A percentile compares a stretch with the other conserved stretches of the same genome.
These are phyloP conservation scores for Tachysurus fulvidraco DNA, from an alignment of 2,113 vertebrate genomes.

Conservation along the genomic window DNA sequence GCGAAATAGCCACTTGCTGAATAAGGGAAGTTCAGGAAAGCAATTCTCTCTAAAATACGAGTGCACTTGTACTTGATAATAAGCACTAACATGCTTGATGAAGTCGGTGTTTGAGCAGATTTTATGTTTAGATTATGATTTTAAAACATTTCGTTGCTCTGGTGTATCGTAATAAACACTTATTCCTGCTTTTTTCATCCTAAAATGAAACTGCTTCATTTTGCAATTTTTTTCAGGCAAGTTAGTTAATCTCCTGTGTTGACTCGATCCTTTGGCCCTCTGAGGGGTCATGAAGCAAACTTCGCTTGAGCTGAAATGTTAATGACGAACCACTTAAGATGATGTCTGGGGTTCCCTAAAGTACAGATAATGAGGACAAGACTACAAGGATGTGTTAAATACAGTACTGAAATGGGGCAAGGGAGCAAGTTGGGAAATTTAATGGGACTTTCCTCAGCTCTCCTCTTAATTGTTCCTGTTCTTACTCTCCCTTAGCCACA, in stretches of 20 bases:
- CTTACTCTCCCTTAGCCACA: not conserved
- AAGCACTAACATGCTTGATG: not conserved
- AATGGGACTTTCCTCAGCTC: not conserved
- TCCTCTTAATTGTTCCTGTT: not conserved
- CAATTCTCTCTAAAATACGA: not conserved
- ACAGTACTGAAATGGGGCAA: not conserved
- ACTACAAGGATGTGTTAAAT: not conserved
- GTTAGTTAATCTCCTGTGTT: not conserved
- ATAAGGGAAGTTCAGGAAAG: not conserved
- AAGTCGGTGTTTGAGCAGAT: not conserved
- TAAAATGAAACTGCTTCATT: not conserved
- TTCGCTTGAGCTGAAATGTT: not conserved
- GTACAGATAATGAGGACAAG: not conserved
- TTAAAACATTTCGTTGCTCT: not conserved
- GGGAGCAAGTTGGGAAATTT: not conserved
- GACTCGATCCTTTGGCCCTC: not conserved
- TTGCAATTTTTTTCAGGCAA: not conserved
- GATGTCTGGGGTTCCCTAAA: not conserved
- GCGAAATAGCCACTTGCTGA: not conserved
- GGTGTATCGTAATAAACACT: not conserved
- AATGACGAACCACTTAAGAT: not conserved
- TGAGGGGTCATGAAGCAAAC: not conserved
- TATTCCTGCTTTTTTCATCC: not conserved
- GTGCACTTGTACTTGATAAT: not conserved
- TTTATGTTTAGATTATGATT: not conserved